Evolutionary conservation across 2,797 vertebrate genomes (phyloP).

Genomic region (Enteromius unitaeniatus): DNA sequence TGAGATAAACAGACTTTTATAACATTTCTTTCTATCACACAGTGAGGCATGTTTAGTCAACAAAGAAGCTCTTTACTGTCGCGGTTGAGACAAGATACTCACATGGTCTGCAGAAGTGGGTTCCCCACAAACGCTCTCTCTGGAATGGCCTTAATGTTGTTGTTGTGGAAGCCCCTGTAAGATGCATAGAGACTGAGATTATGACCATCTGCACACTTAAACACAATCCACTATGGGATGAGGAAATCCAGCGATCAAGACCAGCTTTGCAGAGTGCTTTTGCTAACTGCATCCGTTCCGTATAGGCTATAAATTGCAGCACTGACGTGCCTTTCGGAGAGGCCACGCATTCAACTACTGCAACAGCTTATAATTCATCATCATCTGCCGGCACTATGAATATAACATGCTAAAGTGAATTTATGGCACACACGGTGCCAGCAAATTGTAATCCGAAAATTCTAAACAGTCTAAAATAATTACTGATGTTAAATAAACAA

Average conservation of each 20-base stretch:
- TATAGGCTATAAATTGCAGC: constrained; percentile 28
- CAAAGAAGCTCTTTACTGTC: neutral
- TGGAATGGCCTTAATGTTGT: constrained; percentile 94
- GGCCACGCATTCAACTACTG: constrained; percentile 10
- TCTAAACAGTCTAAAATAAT: constrained; percentile 47
- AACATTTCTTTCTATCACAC: neutral
- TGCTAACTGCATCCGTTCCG: constrained; percentile 16
- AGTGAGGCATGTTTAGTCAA: constrained; percentile 21
- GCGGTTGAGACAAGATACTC: constrained; percentile 67
- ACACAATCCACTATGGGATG: constrained; percentile 14
- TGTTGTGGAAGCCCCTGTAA: constrained; percentile 94
- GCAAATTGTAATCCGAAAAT: constrained; percentile 46
- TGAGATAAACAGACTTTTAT: constrained; percentile 9
- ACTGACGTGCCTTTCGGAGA: neutral
- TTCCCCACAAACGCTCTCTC: constrained; percentile 93
- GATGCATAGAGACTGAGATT: constrained; percentile 58
- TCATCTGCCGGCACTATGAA: constrained; percentile 33
- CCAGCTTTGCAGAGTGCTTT: constrained; percentile 1
- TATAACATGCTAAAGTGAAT: constrained; percentile 38
- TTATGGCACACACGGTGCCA: constrained; percentile 30
- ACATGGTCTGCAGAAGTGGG: constrained; percentile 94
- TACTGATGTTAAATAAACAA: constrained; percentile 28
- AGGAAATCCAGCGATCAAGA: constrained; percentile 30
- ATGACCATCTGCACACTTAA: constrained; percentile 12
- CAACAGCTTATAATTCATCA: constrained; percentile 48